A percentile compares a stretch with the other conserved stretches of the same genome.
These are phyloP conservation scores for Anthophora plumipes DNA, from an alignment of 2,888 invertebrate genomes.

Conservation along the genomic window DNA sequence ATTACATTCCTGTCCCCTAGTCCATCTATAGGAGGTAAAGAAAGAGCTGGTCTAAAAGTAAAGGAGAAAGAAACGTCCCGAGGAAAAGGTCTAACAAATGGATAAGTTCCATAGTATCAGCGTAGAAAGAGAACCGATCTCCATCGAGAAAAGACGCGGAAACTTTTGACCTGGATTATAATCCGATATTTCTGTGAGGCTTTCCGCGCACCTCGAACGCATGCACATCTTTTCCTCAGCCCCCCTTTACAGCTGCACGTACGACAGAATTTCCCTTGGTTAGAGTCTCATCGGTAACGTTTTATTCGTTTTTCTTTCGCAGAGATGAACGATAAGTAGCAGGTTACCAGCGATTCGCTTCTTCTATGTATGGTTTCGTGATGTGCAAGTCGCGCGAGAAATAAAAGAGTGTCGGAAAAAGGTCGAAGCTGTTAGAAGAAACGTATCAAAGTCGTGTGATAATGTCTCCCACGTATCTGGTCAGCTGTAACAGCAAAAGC, in stretches of 20 bases:
- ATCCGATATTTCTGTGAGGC: slow-evolving; percentile 21
- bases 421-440: background rate
- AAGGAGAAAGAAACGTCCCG: slow-evolving; percentile 2
- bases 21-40: background rate
- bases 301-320: slow-evolving; percentile 6
- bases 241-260: background rate
- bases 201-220: background rate
- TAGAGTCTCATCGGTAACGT: background rate
- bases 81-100: slow-evolving; percentile 23
- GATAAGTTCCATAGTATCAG: slow-evolving; percentile 27
- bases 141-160: background rate
- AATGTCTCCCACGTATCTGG: slow-evolving; percentile 49
- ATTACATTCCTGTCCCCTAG: background rate
- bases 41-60: background rate
- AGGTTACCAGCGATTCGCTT: slow-evolving; percentile 1
- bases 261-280: background rate
- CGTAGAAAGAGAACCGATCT: slow-evolving; percentile 7
- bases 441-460: slow-evolving; percentile 47
- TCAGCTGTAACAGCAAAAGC: slow-evolving; percentile 36
- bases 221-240: background rate
- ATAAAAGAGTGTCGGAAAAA: background rate
- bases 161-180: slow-evolving; percentile 37
- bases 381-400: background rate
- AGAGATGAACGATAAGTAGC: background rate
- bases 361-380: background rate